A percentile compares a stretch with the other conserved stretches of the same genome.
Conservation (phyloP, 92 coral and sea anemone species). For the Anthopleura xanthogrammica region DNA sequence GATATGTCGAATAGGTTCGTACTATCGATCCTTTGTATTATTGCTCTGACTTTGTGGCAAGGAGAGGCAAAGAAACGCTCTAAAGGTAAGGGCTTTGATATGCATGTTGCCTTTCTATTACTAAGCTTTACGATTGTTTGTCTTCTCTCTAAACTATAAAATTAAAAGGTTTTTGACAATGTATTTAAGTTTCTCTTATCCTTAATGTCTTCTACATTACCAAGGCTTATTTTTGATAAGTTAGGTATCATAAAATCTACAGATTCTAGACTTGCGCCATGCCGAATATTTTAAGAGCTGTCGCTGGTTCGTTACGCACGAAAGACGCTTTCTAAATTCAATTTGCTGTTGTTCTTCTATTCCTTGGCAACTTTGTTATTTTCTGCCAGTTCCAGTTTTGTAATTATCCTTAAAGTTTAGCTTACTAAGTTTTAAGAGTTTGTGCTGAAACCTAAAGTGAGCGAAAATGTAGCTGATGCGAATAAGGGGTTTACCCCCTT, state of each 20-base stretch:
- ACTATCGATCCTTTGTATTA: slow-evolving; percentile 31
- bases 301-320: slow-evolving; percentile 32
- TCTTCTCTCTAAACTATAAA: neutral
- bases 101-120: neutral
- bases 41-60: slow-evolving; percentile 10
- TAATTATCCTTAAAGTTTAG: neutral
- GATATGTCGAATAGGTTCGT: slow-evolving; percentile 28
- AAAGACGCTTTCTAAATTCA: slow-evolving; percentile 25
- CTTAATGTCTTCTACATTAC: neutral
- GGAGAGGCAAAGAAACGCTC: slow-evolving; percentile 32
- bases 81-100: slow-evolving; percentile 10
- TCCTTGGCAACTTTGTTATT: neutral
- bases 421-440: neutral
- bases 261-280: neutral
- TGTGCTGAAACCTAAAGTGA: neutral
- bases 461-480: neutral
- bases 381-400: neutral
- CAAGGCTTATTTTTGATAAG: neutral
- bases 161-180: neutral
- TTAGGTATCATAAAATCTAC: neutral
- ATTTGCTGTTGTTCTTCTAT: neutral
- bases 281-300: neutral
- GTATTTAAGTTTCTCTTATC: neutral
- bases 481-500: neutral
- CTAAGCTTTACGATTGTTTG: neutral